These are phyloP conservation scores for Chelmon rostratus DNA, from an alignment of 2,797 vertebrate genomes.

Conservation along the genomic window DNA sequence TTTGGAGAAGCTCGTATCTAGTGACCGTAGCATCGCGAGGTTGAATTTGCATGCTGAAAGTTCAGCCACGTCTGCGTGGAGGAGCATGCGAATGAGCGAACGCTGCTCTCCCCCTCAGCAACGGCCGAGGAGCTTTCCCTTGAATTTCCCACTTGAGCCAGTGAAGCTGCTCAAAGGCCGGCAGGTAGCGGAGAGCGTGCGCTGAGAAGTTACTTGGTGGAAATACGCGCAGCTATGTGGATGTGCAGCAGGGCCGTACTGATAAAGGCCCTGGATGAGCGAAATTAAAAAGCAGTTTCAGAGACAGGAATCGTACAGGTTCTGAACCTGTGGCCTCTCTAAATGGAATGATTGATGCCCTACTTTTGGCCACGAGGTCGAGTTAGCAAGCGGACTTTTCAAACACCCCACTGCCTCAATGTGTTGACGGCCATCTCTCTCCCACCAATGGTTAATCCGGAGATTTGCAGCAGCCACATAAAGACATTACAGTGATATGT, in stretches of 20 bases:
- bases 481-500: conserved; percentile 63
- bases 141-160: conserved; percentile 39
- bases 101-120: conserved; percentile 16
- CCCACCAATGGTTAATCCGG: conserved; percentile 54
- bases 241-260: not conserved
- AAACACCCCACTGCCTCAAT: conserved; percentile 21
- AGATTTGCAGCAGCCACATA: conserved; percentile 63
- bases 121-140: conserved; percentile 42
- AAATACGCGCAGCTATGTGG: not conserved
- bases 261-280: not conserved
- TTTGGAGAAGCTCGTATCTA: conserved; percentile 34
- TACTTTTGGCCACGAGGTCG: conserved; percentile 43
- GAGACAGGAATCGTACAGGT: not conserved
- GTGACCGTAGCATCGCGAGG: conserved; percentile 32
- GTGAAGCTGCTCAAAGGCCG: conserved; percentile 29
- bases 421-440: conserved; percentile 41
- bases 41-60: conserved; percentile 64
- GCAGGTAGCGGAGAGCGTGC: conserved; percentile 26
- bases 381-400: conserved; percentile 49
- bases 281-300: not conserved
- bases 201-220: conserved; percentile 1
- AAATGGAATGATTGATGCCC: conserved; percentile 37
- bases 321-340: conserved; percentile 6
- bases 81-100: conserved; percentile 55
- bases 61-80: conserved; percentile 28